Evolutionary conservation across 2,113 vertebrate species (phyloP), one percentile per base, ranked within the genome.

Genomic region (Ancistrus triradiatus): DNA sequence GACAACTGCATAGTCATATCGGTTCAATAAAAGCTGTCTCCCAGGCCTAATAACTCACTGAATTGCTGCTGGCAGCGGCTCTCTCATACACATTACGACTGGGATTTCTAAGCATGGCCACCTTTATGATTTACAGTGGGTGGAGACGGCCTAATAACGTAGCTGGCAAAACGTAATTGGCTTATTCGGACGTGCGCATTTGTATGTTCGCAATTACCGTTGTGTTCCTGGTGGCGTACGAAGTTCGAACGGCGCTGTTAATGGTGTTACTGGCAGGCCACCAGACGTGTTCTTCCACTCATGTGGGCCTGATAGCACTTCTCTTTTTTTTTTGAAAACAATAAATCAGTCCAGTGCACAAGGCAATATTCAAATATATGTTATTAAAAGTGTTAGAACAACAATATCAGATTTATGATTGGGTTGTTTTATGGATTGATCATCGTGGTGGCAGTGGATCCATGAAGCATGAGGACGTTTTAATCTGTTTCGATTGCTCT

Each of bases 191-290:
- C 78, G 78, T 76, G 75, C 60, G n/a, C 27, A 40, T 87, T 83
- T 84, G 84, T 85, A 81, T 75, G 71, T 77, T 63, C 77, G 78
- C 75, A 58, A 85, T 87, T 87, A 87, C 87, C 82, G 81, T 85
- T 84, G 81, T 87, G 84, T 85, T 83, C 83, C 81, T 79, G 77
- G 81, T 83, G 80, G 77, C 81, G 83, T 87, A 86, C 86, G 84
- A 83, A 88, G 79, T 85, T 81, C 80, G 77, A 88, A 88, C 84
- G 85, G 87, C 84, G 86, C 78, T 76, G 80, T 85, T 88, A 89
- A 89, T 88, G 84, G 83, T 62, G 78, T 85, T 86, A 86, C 85
- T 89, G 88, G 86, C 87, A 58, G 62, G 58, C 77, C 67, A 85
- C 84, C 88, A 87, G 82, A 57, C 19, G 48, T 44, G 57, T 50